Base-by-base conservation (phyloP, 2,888 invertebrate species). In the Apamea epomidion region DNA sequence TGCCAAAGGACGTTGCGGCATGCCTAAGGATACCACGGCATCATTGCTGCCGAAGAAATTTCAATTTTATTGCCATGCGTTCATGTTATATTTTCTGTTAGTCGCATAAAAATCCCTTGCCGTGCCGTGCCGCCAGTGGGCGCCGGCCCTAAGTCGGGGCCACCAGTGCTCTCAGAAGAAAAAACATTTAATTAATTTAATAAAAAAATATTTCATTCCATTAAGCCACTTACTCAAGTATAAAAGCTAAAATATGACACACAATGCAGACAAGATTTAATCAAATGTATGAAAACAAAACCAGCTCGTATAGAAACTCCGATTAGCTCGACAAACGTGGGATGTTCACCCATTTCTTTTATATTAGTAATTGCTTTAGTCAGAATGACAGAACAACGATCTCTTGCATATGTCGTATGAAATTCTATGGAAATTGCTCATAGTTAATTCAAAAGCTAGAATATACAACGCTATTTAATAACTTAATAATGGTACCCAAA, bases 351-450 rank as follows among this genome's bases (percentile, higher is more conserved):
- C 70, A 77, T 88, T 90, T 82, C 82, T 85, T 86, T 79, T 82
- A 75, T 78, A 84, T 81, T 74, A 83, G 90, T 88, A 85, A 89
- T 88, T 86, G 88, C 67, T 81, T 79, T 48, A 77, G 71, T 70
- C 76, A 69, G 74, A 89, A 89, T 81, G 75, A 83, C 80, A 75
- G 74, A 80, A 68, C 82, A 80, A 67, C 60, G 70, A 83, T 83
- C 65, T 87, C 32, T 79, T 71, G 76, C 64, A 65, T 78, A 51
- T 68, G 12, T 74, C 64, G 51, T 37, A 73, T 37, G 67, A 79
- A 68, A 67, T 78, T 78, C 29, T 78, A 68, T 69, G 29, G 51
- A 71, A 78, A 83, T 79, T 78, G 16, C 51, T 79, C 10, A 72
- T 14, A 80, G 69, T 42, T 29, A 45, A 54, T 67, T 64, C 1